Base-by-base conservation (phyloP, 2,888 invertebrate genomes). In the Pollenia griseotomentosa region DNA sequence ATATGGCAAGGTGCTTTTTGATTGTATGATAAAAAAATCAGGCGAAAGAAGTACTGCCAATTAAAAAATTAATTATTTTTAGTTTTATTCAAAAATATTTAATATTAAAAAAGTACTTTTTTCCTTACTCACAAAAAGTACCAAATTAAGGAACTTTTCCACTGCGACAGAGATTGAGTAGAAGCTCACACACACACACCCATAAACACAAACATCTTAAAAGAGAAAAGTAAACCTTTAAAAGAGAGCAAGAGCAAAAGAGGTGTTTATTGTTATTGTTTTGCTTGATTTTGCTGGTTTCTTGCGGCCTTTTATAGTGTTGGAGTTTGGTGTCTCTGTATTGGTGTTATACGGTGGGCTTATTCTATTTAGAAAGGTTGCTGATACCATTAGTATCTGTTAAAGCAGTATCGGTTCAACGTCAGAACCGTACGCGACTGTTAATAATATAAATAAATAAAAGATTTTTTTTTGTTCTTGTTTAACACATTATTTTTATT, bases 331-430 rank as follows among this genome's bases (percentile, higher is more conserved):
- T 86, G 74, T 55, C 12, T 65, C 23, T 40, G 85, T 71, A 23
- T 80, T 61, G 55, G 66, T 73, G 84, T 74, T 85, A 80, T 61
- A 53, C 68, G 73, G 79, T 79, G 79, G 79, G 66, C 79, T 65
- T 79, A 91, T 92, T 92, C 92, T 92, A 91, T 91, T 90, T 91
- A 92, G 92, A 92, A 92, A 92, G 90, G 90, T 90, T 81, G 88
- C 83, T 85, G 86, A 78, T 88, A 89, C 89, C 87, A 89, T 88
- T 91, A 92, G 91, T 92, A 89, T 91, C 91, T 88, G 83, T 85
- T 88, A 85, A 79, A 88, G 89, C 89, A 93, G 93, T 92, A 92
- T 93, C 93, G 93, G 93, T 93, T 93, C 90, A 93, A 91, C 92
- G 90, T 92, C 90, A 90, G 90, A 89, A 89, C 90, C 91, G 91